Conservation (phyloP, 2,113 vertebrate species). For the Vombatus ursinus region DNA sequence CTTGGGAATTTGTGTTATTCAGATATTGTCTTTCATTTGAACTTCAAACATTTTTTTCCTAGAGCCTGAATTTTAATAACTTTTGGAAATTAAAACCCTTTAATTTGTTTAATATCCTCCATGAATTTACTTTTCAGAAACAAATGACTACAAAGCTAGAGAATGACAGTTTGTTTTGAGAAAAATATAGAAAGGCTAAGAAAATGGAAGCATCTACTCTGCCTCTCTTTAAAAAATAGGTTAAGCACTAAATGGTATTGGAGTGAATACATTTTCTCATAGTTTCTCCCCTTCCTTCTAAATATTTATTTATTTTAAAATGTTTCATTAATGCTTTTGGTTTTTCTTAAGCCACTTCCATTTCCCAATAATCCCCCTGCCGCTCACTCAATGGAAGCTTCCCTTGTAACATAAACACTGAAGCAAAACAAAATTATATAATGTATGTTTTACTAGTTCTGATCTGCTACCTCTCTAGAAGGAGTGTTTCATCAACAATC, state of each 20-base stretch:
- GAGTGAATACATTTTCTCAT: background rate
- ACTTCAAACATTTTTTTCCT: conserved; percentile 79
- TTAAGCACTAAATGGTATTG: background rate
- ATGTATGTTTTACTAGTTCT: background rate
- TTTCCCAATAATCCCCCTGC: background rate
- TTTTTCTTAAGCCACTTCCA: background rate
- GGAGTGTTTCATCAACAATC: background rate
- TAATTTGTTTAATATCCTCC: conserved; percentile 69
- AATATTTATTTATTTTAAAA: background rate
- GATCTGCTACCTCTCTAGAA: background rate
- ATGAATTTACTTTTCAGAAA: conserved; percentile 73
- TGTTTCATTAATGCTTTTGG: background rate
- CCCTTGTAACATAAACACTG: background rate
- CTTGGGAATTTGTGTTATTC: conserved; percentile 75
- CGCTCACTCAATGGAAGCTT: background rate
- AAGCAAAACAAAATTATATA: background rate
- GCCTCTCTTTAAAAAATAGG: conserved; percentile 14
- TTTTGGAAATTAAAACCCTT: conserved; percentile 79
- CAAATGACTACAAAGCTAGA: conserved; percentile 57
- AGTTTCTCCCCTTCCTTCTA: background rate
- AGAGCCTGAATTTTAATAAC: conserved; percentile 72
- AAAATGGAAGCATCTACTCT: background rate
- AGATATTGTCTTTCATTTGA: conserved; percentile 84
- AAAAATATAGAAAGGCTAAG: background rate
- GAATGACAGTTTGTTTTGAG: conserved; percentile 34